phyloP scores from a whole-genome alignment of 1,140 invertebrate genomes.

The Spodoptera litura region DNA sequence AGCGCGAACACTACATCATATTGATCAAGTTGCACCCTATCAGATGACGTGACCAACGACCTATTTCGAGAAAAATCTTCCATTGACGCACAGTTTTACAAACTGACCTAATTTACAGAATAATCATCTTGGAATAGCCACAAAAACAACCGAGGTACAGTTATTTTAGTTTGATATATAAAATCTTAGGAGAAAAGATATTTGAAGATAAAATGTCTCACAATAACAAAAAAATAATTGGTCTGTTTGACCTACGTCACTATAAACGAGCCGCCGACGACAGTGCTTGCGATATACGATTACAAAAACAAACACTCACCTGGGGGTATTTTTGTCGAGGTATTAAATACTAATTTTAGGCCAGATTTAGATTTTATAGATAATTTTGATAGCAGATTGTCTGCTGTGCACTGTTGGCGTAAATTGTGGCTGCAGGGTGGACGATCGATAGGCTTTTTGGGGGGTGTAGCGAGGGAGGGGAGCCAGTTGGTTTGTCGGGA shows the following conservation, averaged over 20 bases:
- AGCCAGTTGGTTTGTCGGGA: constrained; percentile 41
- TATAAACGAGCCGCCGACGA: constrained; percentile 59
- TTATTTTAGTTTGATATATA: neutral
- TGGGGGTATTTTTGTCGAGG: constrained; percentile 38
- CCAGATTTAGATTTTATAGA: constrained; percentile 58
- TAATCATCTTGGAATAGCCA: constrained; percentile 24
- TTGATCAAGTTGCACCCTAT: constrained; percentile 34
- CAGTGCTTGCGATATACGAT: neutral
- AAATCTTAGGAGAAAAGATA: neutral
- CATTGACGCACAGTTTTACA: constrained; percentile 20
- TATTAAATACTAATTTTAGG: constrained; percentile 54
- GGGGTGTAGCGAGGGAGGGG: constrained; percentile 53
- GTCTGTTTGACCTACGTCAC: constrained; percentile 64
- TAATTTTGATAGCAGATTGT: constrained; percentile 62
- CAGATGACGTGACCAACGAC: constrained; percentile 51
- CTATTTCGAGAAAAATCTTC: constrained; percentile 69
- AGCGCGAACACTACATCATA: constrained; percentile 21
- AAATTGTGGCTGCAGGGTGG: constrained; percentile 70
- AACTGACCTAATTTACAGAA: constrained; percentile 46
- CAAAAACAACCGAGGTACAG: constrained; percentile 12
- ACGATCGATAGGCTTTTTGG: constrained; percentile 76
- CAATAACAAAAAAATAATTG: constrained; percentile 50
- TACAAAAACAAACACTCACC: constrained; percentile 63
- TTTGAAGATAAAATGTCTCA: constrained; percentile 1
- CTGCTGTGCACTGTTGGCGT: constrained; percentile 73